Evolutionary conservation across 2,888 invertebrate species (phyloP), one percentile per base, ranked within the genome.

Genomic region (Chymomyza amoena): DNA sequence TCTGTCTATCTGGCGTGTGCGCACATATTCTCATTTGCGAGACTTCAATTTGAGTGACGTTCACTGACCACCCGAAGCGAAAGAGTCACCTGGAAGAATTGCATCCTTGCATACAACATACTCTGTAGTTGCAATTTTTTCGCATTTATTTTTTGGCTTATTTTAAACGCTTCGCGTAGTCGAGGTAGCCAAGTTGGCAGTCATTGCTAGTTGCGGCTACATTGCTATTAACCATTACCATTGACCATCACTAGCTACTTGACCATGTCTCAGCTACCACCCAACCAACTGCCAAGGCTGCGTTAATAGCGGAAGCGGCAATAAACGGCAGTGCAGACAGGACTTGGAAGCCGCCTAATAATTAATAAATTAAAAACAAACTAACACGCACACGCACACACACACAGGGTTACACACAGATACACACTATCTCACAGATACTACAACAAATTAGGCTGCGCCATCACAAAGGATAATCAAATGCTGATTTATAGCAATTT

Each of bases 401-500:
- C 32, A 2, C 18, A 64, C 15, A 25, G 4, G 16, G 9, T 7
- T 4, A n/a, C 76, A 50, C 61, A 61, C 61, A 61, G 45, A 36
- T 32, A 36, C 32, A 0, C 15, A 64, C 15, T 32, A 32, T 7
- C 32, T 32, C 32, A 6, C 32, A 32, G 32, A 32, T 32, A 32
- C 18, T 32, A 20, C 20, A 20, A 54, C 25, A 57, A 57, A 28
- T 57, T 57, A 57, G 57, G 15, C 25, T 20, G 54, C 18, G 16
- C 25, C 57, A 61, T n/a, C 36, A 61, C 18, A 72, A 78, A 86
- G 87, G 87, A 84, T 84, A 84, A 84, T 84, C 85, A 85, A 87
- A 87, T 87, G 84, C 87, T 84, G 84, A 84, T 84, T 87, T 84
- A 87, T 87, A 81, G 78, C 85, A 85, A 85, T 82, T 85, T 80